Evolutionary conservation across 2,888 invertebrate genomes (phyloP).

Genomic region (Apodemia zela): DNA sequence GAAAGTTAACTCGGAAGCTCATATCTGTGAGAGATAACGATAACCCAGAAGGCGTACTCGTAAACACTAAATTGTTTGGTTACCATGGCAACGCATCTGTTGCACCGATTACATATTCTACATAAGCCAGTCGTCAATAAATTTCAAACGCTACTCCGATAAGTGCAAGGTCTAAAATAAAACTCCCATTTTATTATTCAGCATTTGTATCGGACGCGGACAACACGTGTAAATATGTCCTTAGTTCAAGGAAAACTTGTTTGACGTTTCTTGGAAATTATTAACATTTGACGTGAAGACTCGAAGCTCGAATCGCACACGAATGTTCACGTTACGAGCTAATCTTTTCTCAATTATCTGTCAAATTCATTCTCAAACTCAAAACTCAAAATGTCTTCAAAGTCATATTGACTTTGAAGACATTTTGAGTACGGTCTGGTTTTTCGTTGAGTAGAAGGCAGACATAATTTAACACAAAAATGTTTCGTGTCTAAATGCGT

Average conservation of each 20-base stretch:
- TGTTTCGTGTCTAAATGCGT: too few relatives aligned
- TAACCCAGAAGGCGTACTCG: slow-evolving; percentile 3
- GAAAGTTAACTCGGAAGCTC: background rate
- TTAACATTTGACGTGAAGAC: slow-evolving; percentile 9
- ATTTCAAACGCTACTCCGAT: background rate
- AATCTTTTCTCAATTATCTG: background rate
- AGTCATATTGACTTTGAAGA: too few relatives aligned
- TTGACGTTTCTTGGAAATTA: slow-evolving; percentile 1
- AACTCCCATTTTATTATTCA: background rate
- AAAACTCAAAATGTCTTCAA: too few relatives aligned
- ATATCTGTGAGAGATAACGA: slow-evolving; percentile 2
- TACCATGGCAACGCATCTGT: slow-evolving; percentile 14
- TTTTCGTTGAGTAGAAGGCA: too few relatives aligned
- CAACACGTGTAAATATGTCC: slow-evolving; percentile 16
- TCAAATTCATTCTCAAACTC: too few relatives aligned
- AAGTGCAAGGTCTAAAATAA: slow-evolving; percentile 4
- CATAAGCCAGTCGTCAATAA: slow-evolving; percentile 5
- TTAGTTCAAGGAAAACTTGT: slow-evolving; percentile 15
- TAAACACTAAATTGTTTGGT: slow-evolving; percentile 13
- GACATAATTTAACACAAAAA: too few relatives aligned
- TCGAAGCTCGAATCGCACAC: background rate
- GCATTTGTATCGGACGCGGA: slow-evolving; percentile 10
- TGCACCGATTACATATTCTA: slow-evolving; percentile 13
- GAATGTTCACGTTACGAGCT: background rate
- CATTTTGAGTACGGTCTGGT: too few relatives aligned